These are phyloP conservation scores for Cepaea nemoralis DNA, from an alignment of 1,140 invertebrate species.

Conservation along the genomic window DNA sequence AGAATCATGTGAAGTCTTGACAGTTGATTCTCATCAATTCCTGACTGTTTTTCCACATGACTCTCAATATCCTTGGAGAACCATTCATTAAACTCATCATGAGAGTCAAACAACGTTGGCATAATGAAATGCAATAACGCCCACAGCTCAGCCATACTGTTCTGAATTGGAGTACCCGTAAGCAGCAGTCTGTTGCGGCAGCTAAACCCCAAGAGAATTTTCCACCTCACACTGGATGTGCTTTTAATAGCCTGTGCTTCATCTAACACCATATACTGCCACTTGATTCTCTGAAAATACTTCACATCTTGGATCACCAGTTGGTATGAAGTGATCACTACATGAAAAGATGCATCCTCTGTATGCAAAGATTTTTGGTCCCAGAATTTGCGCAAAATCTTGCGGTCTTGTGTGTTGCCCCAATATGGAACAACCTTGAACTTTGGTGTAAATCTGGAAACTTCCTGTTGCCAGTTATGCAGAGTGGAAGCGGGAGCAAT, in stretches of 20 bases:
- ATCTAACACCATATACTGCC: conserved; percentile 98
- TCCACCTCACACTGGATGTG: conserved; percentile 82
- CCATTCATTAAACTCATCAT: conserved; percentile 73
- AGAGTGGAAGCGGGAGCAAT: conserved; percentile 95
- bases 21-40: conserved; percentile 95
- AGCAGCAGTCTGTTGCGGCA: conserved; percentile 86
- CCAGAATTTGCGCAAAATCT: conserved; percentile 96
- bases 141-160: conserved; percentile 95
- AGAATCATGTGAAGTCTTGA: conserved; percentile 93
- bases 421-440: conserved; percentile 83
- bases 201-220: conserved; percentile 71
- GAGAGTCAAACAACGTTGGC: conserved; percentile 80
- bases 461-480: conserved; percentile 98
- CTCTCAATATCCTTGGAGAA: conserved; percentile 90
- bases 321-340: conserved; percentile 96
- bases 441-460: conserved; percentile 90
- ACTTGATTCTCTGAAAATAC: conserved; percentile 95
- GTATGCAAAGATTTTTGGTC: conserved; percentile 91
- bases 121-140: conserved; percentile 82
- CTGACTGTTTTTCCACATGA: conserved; percentile 95
- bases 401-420: conserved; percentile 82
- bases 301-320: conserved; percentile 91
- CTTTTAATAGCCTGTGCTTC: conserved; percentile 98
- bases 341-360: conserved; percentile 89
- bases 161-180: conserved; percentile 98